phyloP scores from a whole-genome alignment of 2,797 vertebrate genomes.

The Nyctibius grandis region DNA sequence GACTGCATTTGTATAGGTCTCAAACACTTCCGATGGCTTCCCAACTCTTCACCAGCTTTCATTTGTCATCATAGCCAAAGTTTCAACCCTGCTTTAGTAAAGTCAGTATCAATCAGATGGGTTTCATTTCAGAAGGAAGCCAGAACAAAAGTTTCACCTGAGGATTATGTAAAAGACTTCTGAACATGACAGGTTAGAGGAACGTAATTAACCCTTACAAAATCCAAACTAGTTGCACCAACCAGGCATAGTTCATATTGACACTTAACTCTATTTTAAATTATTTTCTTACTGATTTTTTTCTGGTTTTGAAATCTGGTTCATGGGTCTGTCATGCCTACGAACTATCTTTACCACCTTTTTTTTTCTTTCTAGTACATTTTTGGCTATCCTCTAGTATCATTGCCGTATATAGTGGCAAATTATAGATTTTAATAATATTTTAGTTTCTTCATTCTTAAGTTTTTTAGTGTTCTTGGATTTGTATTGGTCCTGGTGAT shows the following conservation, averaged over 20 bases:
- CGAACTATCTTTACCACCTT: background rate
- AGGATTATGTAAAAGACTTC: background rate
- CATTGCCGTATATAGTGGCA: background rate
- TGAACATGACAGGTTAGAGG: background rate
- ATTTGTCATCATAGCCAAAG: background rate
- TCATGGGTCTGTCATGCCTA: background rate
- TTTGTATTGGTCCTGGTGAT: background rate
- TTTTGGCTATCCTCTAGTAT: background rate
- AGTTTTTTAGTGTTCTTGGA: background rate
- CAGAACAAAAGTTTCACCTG: background rate
- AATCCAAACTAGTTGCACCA: background rate
- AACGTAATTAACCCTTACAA: background rate
- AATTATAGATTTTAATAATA: background rate
- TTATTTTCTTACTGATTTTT: background rate
- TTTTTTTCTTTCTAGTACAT: background rate
- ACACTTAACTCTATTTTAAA: background rate
- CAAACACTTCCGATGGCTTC: background rate
- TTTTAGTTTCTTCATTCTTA: background rate
- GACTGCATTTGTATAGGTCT: background rate
- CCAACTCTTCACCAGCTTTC: background rate
- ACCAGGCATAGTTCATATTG: background rate
- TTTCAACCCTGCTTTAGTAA: background rate
- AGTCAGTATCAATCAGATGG: background rate
- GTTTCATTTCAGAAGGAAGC: background rate
- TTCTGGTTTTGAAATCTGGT: background rate